These are phyloP conservation scores for Nesidiocoris tenuis DNA, from an alignment of 2,888 invertebrate species.

Conservation along the genomic window DNA sequence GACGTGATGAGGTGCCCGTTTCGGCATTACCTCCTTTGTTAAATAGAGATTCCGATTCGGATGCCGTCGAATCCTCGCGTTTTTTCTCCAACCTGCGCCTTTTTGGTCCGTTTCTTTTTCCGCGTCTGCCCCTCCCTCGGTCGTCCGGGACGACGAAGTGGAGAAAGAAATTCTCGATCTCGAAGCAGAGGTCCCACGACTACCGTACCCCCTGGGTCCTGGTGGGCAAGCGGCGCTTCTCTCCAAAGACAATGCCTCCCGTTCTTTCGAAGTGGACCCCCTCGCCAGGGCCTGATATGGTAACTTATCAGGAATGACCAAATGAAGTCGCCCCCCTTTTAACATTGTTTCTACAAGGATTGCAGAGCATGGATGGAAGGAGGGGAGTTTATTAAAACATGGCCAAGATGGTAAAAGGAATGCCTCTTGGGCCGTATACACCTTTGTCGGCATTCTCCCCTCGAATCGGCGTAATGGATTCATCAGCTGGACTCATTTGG, in stretches of 20 bases:
- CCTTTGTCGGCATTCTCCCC: constrained; percentile 27
- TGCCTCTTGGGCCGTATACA: constrained; percentile 4
- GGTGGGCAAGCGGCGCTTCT: not conserved
- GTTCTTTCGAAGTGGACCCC: not conserved
- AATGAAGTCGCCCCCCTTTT: constrained; percentile 43
- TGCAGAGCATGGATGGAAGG: constrained; percentile 8
- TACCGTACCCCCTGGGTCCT: not conserved
- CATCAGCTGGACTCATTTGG: not conserved
- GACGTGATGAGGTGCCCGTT: constrained; percentile 44
- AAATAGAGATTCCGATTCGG: constrained; percentile 43
- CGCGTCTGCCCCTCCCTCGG: not conserved
- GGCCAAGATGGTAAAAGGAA: constrained; percentile 22
- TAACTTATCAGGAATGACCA: constrained; percentile 45
- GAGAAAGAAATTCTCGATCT: not conserved
- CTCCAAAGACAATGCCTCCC: constrained; percentile 39
- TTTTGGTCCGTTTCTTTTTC: not conserved
- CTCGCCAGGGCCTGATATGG: constrained; percentile 41
- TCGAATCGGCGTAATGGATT: not conserved
- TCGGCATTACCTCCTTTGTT: constrained; percentile 42
- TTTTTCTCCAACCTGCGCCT: constrained; percentile 4
- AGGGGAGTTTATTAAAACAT: constrained; percentile 39
- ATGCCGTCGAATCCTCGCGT: constrained; percentile 31
- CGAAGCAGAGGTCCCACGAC: not conserved
- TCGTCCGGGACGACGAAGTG: not conserved
- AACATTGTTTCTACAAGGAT: constrained; percentile 43